Evolutionary conservation across 2,797 vertebrate species (phyloP), one percentile per base, ranked within the genome.

Genomic region (Acanthurus leucopareius): DNA sequence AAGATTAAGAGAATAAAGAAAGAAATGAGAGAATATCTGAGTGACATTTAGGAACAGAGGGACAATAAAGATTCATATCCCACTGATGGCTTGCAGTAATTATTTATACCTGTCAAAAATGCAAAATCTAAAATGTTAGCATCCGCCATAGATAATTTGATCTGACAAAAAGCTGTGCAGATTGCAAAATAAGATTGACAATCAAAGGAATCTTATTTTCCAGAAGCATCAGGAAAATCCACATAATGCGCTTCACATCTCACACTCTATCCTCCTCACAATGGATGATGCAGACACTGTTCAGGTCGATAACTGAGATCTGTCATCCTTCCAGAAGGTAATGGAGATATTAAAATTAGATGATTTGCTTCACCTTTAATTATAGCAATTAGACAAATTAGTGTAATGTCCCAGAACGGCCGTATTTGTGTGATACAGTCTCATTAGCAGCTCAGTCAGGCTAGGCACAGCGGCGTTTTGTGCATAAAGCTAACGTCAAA

Each of bases 1-100:
- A 59, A 48, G 58, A 74, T 51, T n/a, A 45, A 83, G 74, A 51
- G 57, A 68, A 69, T 42, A 77, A 10, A 59, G 15, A 49, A 28
- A 57, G 62, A 48, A 70, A 53, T 35, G 38, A 79, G 73, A 57
- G 58, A 65, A 65, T 49, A 81, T 72, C 62, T 49, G 44, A 53
- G 45, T 65, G 28, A 65, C 22, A 51, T 75, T 49, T 56, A 63
- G 35, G 38, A 73, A 61, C 3, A 10, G 45, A 61, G 28, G 45
- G 13, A 84, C 66, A 69, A 67, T 44, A 68, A 25, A 58, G 35
- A 40, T 70, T 11, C 22, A 53, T 40, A 56, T 40, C 64, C 17
- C 17, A 20, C n/a, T 68, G 69, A 63, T 71, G 13, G 45, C 67
- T 67, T 59, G 13, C 5, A 3, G 45, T 1, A 67, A 62, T 47